Evolutionary conservation across 1,140 invertebrate species (phyloP).

Genomic region (Cyrtorhinus lividipennis): DNA sequence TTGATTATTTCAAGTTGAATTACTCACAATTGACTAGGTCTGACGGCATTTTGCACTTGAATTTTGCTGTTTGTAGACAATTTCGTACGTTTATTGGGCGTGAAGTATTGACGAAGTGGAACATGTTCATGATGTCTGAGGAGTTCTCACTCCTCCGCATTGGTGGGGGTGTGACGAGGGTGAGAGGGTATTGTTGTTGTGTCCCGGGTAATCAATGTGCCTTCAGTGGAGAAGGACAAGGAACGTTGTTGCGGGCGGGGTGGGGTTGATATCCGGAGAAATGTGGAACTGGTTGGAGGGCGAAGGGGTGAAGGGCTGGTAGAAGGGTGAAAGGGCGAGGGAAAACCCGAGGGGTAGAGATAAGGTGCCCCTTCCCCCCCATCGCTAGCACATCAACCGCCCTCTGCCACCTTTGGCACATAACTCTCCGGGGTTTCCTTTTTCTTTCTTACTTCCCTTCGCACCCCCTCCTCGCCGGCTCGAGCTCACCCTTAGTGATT

Average conservation of each 20-base stretch:
- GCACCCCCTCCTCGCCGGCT: no score
- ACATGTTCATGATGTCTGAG: no score
- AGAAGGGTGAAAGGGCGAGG: neutral
- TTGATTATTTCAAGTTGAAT: no score
- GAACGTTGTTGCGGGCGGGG: neutral
- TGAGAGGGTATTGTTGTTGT: neutral
- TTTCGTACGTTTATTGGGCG: no score
- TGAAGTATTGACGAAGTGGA: no score
- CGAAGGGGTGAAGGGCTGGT: neutral
- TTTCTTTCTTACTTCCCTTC: no score
- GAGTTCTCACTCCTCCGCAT: no score
- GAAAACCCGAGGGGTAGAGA: neutral
- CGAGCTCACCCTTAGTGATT: neutral
- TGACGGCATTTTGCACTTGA: no score
- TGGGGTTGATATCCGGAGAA: neutral
- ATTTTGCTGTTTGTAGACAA: no score
- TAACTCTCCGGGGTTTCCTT: neutral
- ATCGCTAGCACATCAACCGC: neutral
- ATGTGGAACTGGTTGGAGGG: no score
- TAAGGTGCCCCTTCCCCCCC: neutral
- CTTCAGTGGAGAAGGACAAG: neutral
- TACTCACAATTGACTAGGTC: no score
- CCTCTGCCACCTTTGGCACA: neutral
- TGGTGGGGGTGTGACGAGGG: no score
- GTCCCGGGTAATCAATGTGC: neutral